A percentile compares a stretch with the other conserved stretches of the same genome.
These are phyloP conservation scores for Ormyrus labotus DNA, from an alignment of 2,888 invertebrate genomes.

Conservation along the genomic window DNA sequence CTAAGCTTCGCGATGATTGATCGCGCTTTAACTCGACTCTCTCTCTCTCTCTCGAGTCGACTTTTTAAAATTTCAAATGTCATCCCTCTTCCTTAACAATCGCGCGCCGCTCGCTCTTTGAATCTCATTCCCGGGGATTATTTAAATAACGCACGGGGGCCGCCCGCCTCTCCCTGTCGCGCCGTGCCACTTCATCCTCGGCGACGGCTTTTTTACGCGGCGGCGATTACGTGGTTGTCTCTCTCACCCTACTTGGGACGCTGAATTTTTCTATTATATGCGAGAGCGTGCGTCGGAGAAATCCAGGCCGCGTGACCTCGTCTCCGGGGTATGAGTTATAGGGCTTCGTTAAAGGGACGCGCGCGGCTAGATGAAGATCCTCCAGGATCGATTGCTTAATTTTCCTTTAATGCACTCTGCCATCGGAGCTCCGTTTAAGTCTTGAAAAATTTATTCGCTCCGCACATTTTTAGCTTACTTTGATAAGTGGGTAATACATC, in stretches of 20 bases:
- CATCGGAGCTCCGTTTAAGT: too few relatives aligned
- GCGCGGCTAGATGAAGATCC: background rate
- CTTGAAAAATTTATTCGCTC: too few relatives aligned
- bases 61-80: conserved; percentile 31
- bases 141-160: conserved; percentile 15
- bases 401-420: conserved; percentile 1
- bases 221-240: background rate
- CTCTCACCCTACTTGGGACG: background rate
- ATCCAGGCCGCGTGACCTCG: too few relatives aligned
- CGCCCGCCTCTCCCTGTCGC: background rate
- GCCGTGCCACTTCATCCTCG: background rate
- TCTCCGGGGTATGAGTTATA: conserved; percentile 9
- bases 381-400: conserved; percentile 33
- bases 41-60: background rate
- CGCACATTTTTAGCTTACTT: too few relatives aligned
- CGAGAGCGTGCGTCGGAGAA: too few relatives aligned
- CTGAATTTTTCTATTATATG: too few relatives aligned
- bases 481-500: too few relatives aligned
- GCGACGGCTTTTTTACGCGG: background rate
- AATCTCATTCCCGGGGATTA: conserved; percentile 24
- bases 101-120: background rate
- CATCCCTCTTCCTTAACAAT: background rate
- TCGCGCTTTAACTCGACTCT: conserved; percentile 4
- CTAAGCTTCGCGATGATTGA: conserved; percentile 28
- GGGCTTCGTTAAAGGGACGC: conserved; percentile 9